Conservation (phyloP, 2,797 vertebrate species). For the Hydrophis major region DNA sequence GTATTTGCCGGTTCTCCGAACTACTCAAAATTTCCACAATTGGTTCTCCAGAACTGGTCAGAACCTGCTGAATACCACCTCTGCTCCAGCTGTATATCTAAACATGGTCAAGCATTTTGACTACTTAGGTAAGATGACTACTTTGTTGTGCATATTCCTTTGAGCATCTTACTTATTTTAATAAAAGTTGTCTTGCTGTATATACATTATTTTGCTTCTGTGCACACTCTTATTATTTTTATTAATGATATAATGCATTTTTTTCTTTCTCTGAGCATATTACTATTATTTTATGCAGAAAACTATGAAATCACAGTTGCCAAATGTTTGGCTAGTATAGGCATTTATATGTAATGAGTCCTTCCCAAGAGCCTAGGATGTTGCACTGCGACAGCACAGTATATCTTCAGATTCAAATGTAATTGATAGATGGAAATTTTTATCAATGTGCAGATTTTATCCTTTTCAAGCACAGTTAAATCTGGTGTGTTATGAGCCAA, state of each 20-base stretch:
- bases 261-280: neutral
- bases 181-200: neutral
- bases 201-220: neutral
- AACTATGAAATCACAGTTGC: neutral
- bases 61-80: no score
- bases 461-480: neutral
- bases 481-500: neutral
- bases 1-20: no score
- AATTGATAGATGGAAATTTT: neutral
- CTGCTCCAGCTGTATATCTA: neutral
- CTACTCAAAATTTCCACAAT: no score
- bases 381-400: neutral
- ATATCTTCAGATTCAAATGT: neutral
- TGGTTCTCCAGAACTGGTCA: no score
- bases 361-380: neutral
- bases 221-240: neutral
- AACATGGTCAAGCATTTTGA: neutral
- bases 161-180: neutral
- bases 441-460: neutral
- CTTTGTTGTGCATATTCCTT: neutral
- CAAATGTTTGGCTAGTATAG: neutral
- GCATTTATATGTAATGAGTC: neutral
- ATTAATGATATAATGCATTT: neutral
- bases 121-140: neutral
- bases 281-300: neutral